phyloP scores from a whole-genome alignment of 2,113 vertebrate genomes.

The Dromiciops gliroides region DNA sequence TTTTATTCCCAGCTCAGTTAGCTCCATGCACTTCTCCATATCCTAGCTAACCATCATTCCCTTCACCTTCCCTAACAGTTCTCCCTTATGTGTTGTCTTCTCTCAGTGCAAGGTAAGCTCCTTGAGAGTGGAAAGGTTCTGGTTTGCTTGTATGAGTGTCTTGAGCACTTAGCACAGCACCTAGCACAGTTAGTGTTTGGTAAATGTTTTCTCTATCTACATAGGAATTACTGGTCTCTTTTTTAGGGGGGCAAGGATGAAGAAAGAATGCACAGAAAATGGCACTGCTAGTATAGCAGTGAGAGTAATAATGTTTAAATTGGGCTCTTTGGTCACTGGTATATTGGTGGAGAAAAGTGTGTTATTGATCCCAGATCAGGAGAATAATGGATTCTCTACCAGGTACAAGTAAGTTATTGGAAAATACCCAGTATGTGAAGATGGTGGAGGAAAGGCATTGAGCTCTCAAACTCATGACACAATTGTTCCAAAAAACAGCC shows the following conservation, averaged over 20 bases:
- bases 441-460: no score
- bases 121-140: not conserved
- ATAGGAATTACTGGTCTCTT: no score
- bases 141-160: not conserved
- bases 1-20: not conserved
- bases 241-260: no score
- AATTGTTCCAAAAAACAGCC: no score
- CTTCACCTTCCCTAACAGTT: not conserved
- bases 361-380: not conserved
- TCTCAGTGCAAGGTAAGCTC: not conserved
- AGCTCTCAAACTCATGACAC: no score
- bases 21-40: not conserved
- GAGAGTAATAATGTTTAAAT: not conserved
- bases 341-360: not conserved
- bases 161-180: no score
- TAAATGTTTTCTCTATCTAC: no score
- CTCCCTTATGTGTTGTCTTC: no score
- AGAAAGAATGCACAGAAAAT: not conserved
- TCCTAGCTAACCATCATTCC: not conserved
- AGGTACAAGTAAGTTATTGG: not conserved
- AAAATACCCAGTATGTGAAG: not conserved
- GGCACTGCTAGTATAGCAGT: accelerated
- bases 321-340: not conserved
- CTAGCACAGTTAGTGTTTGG: not conserved
- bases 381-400: not conserved